phyloP scores from a whole-genome alignment of 2,888 invertebrate species.

The Erannis defoliaria region DNA sequence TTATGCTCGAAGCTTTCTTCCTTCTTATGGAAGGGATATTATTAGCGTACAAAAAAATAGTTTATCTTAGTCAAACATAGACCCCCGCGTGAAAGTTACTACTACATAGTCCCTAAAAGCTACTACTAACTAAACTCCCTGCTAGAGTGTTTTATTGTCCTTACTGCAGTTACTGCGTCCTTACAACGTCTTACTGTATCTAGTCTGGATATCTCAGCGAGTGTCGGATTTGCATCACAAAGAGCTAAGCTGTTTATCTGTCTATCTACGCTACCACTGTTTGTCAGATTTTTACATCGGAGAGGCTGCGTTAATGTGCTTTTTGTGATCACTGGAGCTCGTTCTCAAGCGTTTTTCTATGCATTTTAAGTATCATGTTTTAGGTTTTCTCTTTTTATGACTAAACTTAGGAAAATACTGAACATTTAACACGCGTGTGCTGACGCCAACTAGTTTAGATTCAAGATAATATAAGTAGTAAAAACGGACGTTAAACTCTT shows the following conservation, averaged over 20 bases:
- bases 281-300: slow-evolving; percentile 33
- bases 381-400: background rate
- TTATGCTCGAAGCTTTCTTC: too few species aligned
- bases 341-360: slow-evolving; percentile 4
- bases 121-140: too few species aligned
- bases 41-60: too few species aligned
- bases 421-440: background rate
- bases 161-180: background rate
- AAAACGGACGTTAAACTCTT: too few species aligned
- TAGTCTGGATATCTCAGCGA: slow-evolving; percentile 20
- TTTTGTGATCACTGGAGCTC: slow-evolving; percentile 11
- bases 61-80: too few species aligned
- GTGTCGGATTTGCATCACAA: slow-evolving; percentile 42
- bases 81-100: too few species aligned
- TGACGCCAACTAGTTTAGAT: too few species aligned
- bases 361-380: slow-evolving; percentile 3
- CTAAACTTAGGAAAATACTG: too few species aligned
- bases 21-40: too few species aligned
- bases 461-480: too few species aligned
- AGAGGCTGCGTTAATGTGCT: slow-evolving; percentile 27
- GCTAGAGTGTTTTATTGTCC: background rate
- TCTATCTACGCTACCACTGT: slow-evolving; percentile 26
- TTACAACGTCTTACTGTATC: slow-evolving; percentile 16
- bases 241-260: slow-evolving; percentile 40
- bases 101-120: too few species aligned